Percentiles rank a stretch among this genome's conserved stretches.
These are phyloP conservation scores for Ormia ochracea DNA, from an alignment of 2,888 invertebrate species.

Conservation along the genomic window DNA sequence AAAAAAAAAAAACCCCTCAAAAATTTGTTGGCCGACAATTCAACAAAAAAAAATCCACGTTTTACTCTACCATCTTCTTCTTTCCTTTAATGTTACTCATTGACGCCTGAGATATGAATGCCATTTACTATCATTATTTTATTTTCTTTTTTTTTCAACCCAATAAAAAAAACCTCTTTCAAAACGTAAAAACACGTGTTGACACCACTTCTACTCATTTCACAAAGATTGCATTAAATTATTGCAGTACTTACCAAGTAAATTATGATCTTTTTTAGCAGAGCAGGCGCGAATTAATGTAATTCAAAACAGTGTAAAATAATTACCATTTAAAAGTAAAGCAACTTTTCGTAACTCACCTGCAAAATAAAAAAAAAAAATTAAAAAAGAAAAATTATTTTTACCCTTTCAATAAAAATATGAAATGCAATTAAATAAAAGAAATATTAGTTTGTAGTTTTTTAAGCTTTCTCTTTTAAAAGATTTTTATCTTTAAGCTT, in stretches of 20 bases:
- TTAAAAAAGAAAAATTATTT: background rate
- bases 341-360: slow-evolving; percentile 17
- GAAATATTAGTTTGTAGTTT: too few relatives aligned
- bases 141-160: background rate
- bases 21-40: background rate
- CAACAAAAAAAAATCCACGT: background rate
- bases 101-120: slow-evolving; percentile 18
- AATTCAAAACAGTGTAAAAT: background rate
- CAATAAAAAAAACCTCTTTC: too few relatives aligned
- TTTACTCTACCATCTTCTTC: background rate
- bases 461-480: too few relatives aligned
- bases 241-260: slow-evolving; percentile 10
- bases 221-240: slow-evolving; percentile 5
- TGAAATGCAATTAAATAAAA: too few relatives aligned
- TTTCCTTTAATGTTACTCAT: background rate
- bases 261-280: background rate
- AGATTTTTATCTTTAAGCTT: too few relatives aligned
- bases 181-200: slow-evolving; percentile 3
- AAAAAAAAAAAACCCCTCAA: too few relatives aligned
- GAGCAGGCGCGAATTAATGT: background rate
- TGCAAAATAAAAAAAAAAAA: slow-evolving; percentile 33
- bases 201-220: background rate
- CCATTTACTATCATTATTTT: background rate
- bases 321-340: background rate
- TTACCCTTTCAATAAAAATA: too few relatives aligned